Percentiles rank a stretch among this genome's conserved stretches.
phyloP scores from a whole-genome alignment of 1,140 invertebrate genomes.

The Aphidius gifuensis region DNA sequence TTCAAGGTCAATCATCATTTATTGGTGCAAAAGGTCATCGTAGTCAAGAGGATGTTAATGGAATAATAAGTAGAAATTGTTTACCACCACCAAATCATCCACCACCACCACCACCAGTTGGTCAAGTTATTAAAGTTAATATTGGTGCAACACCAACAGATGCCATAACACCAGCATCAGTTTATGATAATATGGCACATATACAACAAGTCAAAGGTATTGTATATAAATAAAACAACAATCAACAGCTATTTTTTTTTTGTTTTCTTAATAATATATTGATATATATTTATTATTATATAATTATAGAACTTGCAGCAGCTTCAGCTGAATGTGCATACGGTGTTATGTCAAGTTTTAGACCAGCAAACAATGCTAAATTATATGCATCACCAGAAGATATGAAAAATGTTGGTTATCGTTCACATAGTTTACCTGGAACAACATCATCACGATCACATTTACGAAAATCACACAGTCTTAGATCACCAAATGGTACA shows the following conservation, averaged over 20 bases:
- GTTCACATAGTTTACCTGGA: conserved; percentile 61
- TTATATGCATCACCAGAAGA: conserved; percentile 85
- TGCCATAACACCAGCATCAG: conserved; percentile 47
- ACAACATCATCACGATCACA: conserved; percentile 56
- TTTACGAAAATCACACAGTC: conserved; percentile 64
- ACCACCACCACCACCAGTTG: conserved; percentile 68
- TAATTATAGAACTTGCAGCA: conserved; percentile 44
- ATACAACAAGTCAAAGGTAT: conserved; percentile 54
- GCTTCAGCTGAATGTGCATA: conserved; percentile 45
- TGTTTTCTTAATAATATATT: not conserved
- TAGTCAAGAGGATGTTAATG: conserved; percentile 75
- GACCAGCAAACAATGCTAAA: conserved; percentile 78
- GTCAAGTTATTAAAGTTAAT: conserved; percentile 74
- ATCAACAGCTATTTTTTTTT: too few relatives aligned
- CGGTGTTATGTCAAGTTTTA: conserved; percentile 77
- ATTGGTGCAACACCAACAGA: conserved; percentile 53
- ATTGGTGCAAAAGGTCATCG: conserved; percentile 61
- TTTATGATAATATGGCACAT: conserved; percentile 53
- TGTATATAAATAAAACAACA: not conserved
- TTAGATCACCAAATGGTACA: conserved; percentile 55
- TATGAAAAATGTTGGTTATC: conserved; percentile 75
- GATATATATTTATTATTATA: not conserved
- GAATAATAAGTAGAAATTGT: conserved; percentile 50
- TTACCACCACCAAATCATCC: conserved; percentile 69
- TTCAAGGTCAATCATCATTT: conserved; percentile 51